Evolutionary conservation across 1,140 invertebrate species (phyloP).

Genomic region (Galendromus occidentalis): DNA sequence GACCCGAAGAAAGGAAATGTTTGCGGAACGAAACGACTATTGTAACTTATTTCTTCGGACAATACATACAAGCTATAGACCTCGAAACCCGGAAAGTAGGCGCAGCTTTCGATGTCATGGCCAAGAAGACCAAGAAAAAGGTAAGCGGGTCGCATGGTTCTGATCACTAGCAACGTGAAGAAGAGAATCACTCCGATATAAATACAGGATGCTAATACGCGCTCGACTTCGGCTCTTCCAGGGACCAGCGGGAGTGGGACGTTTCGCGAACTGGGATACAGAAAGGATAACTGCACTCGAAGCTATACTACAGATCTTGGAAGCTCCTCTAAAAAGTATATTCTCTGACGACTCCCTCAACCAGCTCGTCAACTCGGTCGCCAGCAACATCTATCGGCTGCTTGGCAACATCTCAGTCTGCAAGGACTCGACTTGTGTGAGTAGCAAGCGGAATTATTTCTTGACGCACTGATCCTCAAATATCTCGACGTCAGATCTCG

Average conservation of each 20-base stretch:
- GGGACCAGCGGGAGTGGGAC: background rate
- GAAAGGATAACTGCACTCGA: background rate
- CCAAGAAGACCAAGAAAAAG: background rate
- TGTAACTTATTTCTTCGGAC: constrained; percentile 2
- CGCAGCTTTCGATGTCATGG: background rate
- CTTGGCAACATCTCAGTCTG: background rate
- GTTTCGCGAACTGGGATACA: background rate
- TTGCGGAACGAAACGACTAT: background rate
- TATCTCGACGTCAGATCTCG: no score
- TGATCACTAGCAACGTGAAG: no score
- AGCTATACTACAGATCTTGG: background rate
- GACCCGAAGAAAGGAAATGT: background rate
- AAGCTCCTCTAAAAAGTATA: background rate
- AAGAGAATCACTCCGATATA: no score
- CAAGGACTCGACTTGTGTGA: background rate
- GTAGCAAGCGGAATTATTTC: no score
- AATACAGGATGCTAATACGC: no score
- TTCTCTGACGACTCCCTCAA: background rate
- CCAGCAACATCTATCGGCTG: background rate
- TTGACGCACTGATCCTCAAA: no score
- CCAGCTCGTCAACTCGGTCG: background rate
- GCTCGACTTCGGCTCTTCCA: no score
- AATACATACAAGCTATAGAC: background rate
- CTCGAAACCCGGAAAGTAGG: background rate
- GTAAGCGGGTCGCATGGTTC: no score